phyloP scores from a whole-genome alignment of 2,113 vertebrate genomes.

The Nerophis ophidion region DNA sequence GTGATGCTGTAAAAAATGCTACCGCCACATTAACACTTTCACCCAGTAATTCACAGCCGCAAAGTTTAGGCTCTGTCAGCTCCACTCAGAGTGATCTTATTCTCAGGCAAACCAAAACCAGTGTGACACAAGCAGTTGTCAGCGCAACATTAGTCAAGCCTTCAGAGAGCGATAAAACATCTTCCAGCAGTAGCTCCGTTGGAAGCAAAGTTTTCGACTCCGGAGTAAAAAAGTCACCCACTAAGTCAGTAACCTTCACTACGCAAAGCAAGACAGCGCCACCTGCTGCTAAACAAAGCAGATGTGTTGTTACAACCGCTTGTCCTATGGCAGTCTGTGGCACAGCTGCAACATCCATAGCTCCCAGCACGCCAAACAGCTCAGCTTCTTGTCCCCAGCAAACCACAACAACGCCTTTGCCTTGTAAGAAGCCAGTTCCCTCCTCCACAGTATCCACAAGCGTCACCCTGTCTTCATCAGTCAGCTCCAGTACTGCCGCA shows the following conservation, averaged over 20 bases:
- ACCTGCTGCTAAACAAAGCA: conserved; percentile 24
- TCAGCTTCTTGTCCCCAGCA: conserved; percentile 31
- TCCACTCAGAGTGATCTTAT: conserved; percentile 28
- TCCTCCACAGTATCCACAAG: conserved; percentile 26
- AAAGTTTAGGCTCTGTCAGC: conserved; percentile 24
- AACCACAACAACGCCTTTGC: conserved; percentile 16
- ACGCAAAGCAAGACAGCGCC: conserved; percentile 33
- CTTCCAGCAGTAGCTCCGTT: conserved; percentile 21
- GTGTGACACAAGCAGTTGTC: conserved; percentile 15
- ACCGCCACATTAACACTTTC: conserved; percentile 15
- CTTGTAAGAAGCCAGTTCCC: conserved; percentile 20
- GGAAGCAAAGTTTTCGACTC: conserved; percentile 29
- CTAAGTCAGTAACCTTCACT: conserved; percentile 16
- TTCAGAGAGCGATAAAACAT: conserved; percentile 31
- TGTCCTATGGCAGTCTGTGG: conserved; percentile 24
- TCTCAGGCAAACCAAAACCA: conserved; percentile 14
- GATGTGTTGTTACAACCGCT: conserved; percentile 10
- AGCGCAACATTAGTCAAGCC: conserved; percentile 21
- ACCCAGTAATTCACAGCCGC: conserved; percentile 10
- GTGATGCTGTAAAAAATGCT: conserved; percentile 8
- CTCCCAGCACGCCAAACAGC: neutral
- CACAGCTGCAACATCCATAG: conserved; percentile 13
- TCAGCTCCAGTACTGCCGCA: conserved; percentile 21
- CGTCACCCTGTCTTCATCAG: conserved; percentile 16
- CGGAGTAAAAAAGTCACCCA: conserved; percentile 30